Evolutionary conservation across 2,113 vertebrate species (phyloP).

Genomic region (Serinus canaria): DNA sequence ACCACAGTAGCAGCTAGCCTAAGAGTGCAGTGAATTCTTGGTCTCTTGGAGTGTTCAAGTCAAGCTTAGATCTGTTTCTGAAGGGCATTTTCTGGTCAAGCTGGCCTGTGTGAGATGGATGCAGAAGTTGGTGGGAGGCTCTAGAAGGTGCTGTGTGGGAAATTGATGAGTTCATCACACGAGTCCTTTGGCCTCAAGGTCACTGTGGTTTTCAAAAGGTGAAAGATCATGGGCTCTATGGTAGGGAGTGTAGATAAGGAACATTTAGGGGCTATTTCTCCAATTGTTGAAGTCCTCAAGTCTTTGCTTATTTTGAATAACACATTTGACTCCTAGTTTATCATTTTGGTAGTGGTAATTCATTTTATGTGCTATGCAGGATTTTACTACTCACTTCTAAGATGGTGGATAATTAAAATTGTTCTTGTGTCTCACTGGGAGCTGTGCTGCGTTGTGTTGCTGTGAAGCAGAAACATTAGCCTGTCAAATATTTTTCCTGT

Average conservation of each 20-base stretch:
- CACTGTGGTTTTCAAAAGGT: not conserved
- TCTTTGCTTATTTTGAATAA: not conserved
- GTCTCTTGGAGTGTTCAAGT: not conserved
- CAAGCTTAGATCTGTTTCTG: not conserved
- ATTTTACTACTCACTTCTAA: not conserved
- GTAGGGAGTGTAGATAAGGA: fast-evolving
- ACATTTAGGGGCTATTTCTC: not conserved
- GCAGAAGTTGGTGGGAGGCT: not conserved
- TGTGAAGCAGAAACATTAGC: not conserved
- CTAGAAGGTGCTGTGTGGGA: not conserved
- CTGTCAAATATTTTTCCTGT: not conserved
- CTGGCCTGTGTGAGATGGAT: not conserved
- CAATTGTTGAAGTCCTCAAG: not conserved
- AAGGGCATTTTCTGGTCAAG: not conserved
- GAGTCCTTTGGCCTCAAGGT: not conserved
- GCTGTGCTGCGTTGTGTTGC: not conserved
- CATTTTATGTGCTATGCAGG: not conserved
- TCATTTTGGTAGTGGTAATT: not conserved
- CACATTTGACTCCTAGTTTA: not conserved
- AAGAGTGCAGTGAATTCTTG: not conserved
- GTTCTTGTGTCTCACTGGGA: not conserved
- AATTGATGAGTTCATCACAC: not conserved
- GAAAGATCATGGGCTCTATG: not conserved
- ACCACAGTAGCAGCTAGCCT: not conserved
- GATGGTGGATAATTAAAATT: not conserved